Evolutionary conservation across 2,888 invertebrate genomes (phyloP).

Genomic region (Drosophila rubida): DNA sequence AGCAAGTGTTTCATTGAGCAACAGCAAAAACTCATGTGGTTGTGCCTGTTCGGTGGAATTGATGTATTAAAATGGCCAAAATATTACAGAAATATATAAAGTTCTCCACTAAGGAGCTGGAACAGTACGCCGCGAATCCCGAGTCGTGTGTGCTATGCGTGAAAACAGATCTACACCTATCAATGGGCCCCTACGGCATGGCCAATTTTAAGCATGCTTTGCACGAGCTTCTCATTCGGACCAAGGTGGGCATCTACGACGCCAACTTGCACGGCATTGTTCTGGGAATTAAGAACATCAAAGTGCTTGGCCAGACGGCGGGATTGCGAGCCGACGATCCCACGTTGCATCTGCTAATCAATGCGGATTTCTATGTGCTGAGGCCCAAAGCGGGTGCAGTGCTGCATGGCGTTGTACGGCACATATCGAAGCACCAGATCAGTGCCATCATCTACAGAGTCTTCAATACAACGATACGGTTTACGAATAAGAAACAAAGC

Average conservation of each 20-base stretch:
- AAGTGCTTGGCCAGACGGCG: conserved; percentile 85
- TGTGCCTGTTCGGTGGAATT: conserved; percentile 3
- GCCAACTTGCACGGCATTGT: conserved; percentile 87
- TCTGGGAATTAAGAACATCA: conserved; percentile 87
- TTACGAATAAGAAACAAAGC: conserved; percentile 68
- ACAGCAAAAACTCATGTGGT: conserved; percentile 60
- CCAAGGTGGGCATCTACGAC: conserved; percentile 86
- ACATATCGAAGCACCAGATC: conserved; percentile 86
- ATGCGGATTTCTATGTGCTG: conserved; percentile 88
- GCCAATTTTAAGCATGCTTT: conserved; percentile 85
- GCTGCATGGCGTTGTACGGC: conserved; percentile 87
- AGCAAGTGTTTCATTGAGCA: conserved; percentile 21
- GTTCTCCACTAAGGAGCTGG: conserved; percentile 85
- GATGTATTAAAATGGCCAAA: conserved; percentile 74
- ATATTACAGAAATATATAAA: conserved; percentile 82
- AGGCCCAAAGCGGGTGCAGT: conserved; percentile 86
- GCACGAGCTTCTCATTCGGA: conserved; percentile 83
- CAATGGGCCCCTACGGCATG: conserved; percentile 86
- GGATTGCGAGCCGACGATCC: conserved; percentile 86
- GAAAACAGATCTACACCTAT: conserved; percentile 85
- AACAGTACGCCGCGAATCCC: conserved; percentile 85
- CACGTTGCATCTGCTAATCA: conserved; percentile 87
- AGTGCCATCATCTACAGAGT: conserved; percentile 88
- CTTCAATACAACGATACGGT: conserved; percentile 88
- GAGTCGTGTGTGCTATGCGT: conserved; percentile 86